These are phyloP conservation scores for Pachyseris speciosa DNA, from an alignment of 64 coral and sea anemone genomes.

Conservation along the genomic window DNA sequence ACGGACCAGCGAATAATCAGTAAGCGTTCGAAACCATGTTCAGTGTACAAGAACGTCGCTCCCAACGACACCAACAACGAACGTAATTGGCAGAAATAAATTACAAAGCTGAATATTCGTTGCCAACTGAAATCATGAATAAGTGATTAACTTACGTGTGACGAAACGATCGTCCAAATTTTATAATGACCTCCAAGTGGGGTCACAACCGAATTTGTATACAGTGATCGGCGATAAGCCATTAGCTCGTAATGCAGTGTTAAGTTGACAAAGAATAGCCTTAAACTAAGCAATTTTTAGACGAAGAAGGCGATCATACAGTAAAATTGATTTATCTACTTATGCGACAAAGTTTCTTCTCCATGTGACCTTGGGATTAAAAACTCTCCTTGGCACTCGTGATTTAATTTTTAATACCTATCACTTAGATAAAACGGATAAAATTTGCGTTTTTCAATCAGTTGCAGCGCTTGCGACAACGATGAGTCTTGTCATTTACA, in stretches of 20 bases:
- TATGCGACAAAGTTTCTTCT: no score
- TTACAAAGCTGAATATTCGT: conserved; percentile 6
- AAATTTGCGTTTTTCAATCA: no score
- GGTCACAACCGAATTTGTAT: background rate
- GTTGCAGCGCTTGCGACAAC: no score
- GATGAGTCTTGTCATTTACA: no score
- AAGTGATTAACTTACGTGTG: conserved; percentile 46
- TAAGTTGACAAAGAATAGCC: background rate
- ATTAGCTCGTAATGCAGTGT: background rate
- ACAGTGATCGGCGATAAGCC: background rate
- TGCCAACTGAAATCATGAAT: conserved; percentile 15
- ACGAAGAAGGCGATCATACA: background rate
- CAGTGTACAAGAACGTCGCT: background rate
- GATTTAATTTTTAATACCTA: no score
- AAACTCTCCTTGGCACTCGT: no score
- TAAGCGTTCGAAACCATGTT: background rate
- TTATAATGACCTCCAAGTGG: background rate
- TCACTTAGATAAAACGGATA: no score
- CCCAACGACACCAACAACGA: background rate
- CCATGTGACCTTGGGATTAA: no score
- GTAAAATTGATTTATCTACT: background rate
- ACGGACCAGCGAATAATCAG: conserved; percentile 1
- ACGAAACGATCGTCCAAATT: conserved; percentile 29
- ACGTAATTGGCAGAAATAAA: conserved; percentile 36
- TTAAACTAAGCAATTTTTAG: no score